These are phyloP conservation scores for Lepilemur ruficaudatus DNA, from an alignment of 2,797 vertebrate species.

Conservation along the genomic window DNA sequence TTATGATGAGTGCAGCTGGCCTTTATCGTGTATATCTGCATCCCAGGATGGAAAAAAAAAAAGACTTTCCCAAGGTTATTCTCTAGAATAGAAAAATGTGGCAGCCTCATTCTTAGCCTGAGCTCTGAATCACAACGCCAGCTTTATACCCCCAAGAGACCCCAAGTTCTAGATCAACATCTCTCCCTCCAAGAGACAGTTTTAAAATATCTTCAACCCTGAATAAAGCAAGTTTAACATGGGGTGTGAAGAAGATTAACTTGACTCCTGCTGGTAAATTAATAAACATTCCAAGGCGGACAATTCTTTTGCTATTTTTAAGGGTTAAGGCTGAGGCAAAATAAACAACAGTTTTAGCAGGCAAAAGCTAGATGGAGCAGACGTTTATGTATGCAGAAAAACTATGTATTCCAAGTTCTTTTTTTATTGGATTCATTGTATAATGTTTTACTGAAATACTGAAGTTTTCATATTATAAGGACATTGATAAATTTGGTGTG, in stretches of 20 bases:
- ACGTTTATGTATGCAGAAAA: slow-evolving; percentile 10
- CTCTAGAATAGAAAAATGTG: slow-evolving; percentile 18
- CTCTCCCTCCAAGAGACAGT: neutral
- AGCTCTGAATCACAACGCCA: neutral
- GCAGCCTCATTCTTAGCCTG: neutral
- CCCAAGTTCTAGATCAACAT: slow-evolving; percentile 23
- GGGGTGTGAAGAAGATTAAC: slow-evolving; percentile 38
- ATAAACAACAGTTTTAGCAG: slow-evolving; percentile 34
- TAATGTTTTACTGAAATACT: neutral
- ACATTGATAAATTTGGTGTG: neutral
- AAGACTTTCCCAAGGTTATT: slow-evolving; percentile 46
- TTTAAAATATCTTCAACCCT: slow-evolving; percentile 17
- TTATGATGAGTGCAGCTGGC: slow-evolving; percentile 42
- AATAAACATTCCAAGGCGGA: slow-evolving; percentile 54
- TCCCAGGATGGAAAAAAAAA: neutral
- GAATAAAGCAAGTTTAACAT: slow-evolving; percentile 9
- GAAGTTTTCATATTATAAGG: neutral
- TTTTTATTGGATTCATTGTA: slow-evolving; percentile 34
- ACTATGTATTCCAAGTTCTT: neutral
- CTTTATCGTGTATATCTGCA: slow-evolving; percentile 6
- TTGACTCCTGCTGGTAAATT: slow-evolving; percentile 51
- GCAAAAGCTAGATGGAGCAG: neutral
- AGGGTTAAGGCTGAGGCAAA: slow-evolving; percentile 54
- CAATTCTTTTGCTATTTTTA: slow-evolving; percentile 47
- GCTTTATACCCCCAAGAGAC: neutral